These are phyloP conservation scores for Polyergus mexicanus DNA, from an alignment of 1,140 invertebrate genomes.

Conservation along the genomic window DNA sequence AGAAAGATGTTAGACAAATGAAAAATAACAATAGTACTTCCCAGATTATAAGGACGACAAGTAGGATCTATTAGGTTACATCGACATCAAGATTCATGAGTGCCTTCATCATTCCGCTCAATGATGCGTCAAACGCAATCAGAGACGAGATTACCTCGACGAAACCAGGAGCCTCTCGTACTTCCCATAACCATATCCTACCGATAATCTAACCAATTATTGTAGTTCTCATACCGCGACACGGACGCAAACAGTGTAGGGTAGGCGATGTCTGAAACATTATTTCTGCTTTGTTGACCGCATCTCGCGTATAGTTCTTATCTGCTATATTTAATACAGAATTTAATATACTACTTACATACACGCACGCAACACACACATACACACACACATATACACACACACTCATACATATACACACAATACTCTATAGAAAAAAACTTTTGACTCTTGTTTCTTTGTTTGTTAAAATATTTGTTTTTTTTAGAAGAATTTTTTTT, in stretches of 20 bases:
- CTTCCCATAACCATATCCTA: slow-evolving; percentile 81
- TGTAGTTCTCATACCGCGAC: slow-evolving; percentile 71
- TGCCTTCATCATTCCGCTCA: slow-evolving; percentile 81
- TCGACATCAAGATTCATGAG: slow-evolving; percentile 69
- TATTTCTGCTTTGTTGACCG: slow-evolving; percentile 74
- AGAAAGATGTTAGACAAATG: not conserved
- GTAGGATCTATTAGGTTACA: slow-evolving; percentile 63
- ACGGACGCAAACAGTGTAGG: slow-evolving; percentile 56
- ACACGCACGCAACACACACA: too few species aligned
- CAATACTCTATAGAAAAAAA: not conserved
- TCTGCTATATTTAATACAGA: slow-evolving; percentile 52
- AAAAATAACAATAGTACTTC: slow-evolving; percentile 67
- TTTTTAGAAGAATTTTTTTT: not conserved
- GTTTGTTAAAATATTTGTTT: not conserved
- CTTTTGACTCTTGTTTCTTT: not conserved
- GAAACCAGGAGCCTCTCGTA: slow-evolving; percentile 73
- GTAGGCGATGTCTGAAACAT: slow-evolving; percentile 68
- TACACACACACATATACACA: too few species aligned
- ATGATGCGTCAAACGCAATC: slow-evolving; percentile 83
- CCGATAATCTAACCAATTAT: slow-evolving; percentile 82
- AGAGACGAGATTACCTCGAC: slow-evolving; percentile 79
- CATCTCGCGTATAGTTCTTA: slow-evolving; percentile 52
- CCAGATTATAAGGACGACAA: slow-evolving; percentile 59
- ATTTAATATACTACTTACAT: not conserved
- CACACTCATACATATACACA: not conserved